Evolutionary conservation across 1,140 invertebrate species (phyloP).

Genomic region (Dendroctonus ponderosae): DNA sequence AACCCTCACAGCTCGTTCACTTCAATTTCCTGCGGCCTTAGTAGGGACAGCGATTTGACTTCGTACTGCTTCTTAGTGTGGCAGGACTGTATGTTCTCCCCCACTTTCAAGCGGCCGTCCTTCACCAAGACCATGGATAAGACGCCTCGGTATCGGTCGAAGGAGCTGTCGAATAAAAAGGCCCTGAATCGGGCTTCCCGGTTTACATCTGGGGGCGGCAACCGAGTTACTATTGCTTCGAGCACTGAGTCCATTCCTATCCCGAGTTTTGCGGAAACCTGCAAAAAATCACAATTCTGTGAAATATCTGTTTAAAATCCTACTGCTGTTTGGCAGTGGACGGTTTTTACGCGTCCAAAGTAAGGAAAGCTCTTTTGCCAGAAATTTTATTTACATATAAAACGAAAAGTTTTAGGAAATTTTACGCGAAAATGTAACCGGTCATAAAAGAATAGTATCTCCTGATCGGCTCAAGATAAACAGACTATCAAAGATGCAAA

Average conservation of each 20-base stretch:
- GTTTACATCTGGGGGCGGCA: constrained; percentile 72
- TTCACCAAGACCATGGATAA: constrained; percentile 77
- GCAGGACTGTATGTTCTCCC: constrained; percentile 64
- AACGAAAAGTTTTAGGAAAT: no score
- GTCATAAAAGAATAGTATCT: no score
- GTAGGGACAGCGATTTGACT: constrained; percentile 75
- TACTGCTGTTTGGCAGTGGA: background rate
- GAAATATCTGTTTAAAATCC: no score
- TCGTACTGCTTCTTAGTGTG: constrained; percentile 72
- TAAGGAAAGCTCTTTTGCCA: no score
- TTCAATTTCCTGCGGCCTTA: constrained; percentile 74
- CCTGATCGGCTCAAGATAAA: no score
- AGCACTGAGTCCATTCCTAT: constrained; percentile 76
- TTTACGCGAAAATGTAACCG: no score
- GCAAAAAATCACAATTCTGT: no score
- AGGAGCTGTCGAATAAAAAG: constrained; percentile 93
- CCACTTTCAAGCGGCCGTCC: constrained; percentile 70
- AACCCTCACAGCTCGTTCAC: constrained; percentile 66
- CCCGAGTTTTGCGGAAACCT: constrained; percentile 88
- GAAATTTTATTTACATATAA: no score
- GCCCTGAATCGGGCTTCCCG: constrained; percentile 68
- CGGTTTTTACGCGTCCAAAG: background rate
- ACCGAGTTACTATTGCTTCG: constrained; percentile 71
- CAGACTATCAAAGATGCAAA: no score
- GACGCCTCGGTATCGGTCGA: constrained; percentile 83